Evolutionary conservation across 2,888 invertebrate species (phyloP), one percentile per base, ranked within the genome.

Genomic region (Hirtodrosophila duncani): DNA sequence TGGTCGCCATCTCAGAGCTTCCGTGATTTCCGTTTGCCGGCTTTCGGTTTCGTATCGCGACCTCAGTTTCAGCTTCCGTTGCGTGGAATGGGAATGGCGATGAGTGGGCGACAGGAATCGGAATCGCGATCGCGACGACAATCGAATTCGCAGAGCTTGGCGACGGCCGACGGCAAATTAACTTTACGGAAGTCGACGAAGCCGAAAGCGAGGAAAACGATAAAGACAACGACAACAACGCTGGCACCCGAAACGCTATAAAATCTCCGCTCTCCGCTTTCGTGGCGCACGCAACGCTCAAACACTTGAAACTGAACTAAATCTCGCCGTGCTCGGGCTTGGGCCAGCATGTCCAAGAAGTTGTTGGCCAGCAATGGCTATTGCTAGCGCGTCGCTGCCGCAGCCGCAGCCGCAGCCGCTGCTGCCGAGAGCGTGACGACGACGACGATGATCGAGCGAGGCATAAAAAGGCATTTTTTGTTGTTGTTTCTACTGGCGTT

Each of bases 281-380:
- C 62, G 71, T 74, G 77, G 72, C 83, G 84, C 84, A 84, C 83
- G 84, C 81, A 82, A 84, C 83, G 83, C 84, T 81, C 82, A 82
- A 81, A 85, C 84, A 84, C 85, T 85, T 81, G 82, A 85, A 83
- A 84, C 82, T 81, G 83, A 84, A 83, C 83, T 83, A 83, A 83
- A 82, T 82, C 79, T 84, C 68, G 67, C 70, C 67, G 45, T 69
- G 81, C 81, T 71, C 79, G 81, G 79, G 81, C 81, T 75, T 79
- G 52, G 70, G 66, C 66, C 64, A 82, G 71, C 83, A 83, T 82
- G 84, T 85, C 83, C 81, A 84, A 84, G 83, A 84, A 84, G 85
- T 84, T 81, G 83, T 80, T 85, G 84, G 70, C 61, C 74, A 62
- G 67, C 84, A 60, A 49, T 52, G 16, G 33, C 48, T 29, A 39